A percentile compares a stretch with the other conserved stretches of the same genome.
Conservation (phyloP, 1,140 invertebrate genomes). For the Eriocheir sinensis region DNA sequence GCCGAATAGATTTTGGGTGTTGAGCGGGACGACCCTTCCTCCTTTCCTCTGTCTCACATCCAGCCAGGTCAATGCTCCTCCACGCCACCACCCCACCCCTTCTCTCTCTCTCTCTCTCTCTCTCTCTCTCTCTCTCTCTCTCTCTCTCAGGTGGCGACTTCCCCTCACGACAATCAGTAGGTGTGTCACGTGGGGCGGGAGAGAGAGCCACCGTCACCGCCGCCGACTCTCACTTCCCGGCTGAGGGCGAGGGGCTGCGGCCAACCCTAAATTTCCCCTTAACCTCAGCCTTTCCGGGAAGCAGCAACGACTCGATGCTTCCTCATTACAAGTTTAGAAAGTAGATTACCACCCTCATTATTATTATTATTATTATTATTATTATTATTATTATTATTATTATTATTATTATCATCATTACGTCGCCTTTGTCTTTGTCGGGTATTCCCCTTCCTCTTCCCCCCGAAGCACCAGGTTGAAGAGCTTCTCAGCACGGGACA, state of each 20-base stretch:
- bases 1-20: no score
- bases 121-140: conserved; percentile 4
- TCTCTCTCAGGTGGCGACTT: neutral
- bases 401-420: neutral
- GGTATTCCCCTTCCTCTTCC: neutral
- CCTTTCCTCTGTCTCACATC: neutral
- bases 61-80: no score
- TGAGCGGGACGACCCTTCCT: no score
- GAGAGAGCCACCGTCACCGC: neutral
- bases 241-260: no score
- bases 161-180: neutral
- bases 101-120: neutral
- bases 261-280: neutral
- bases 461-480: neutral
- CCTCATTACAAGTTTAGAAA: neutral
- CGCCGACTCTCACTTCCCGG: neutral
- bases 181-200: neutral
- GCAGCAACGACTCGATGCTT: neutral
- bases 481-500: neutral
- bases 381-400: neutral
- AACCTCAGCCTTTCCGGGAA: neutral
- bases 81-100: no score
- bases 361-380: no score
- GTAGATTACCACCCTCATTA: neutral
- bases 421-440: neutral